phyloP scores from a whole-genome alignment of 2,113 vertebrate species.

The Pan troglodytes region NHGRI_mPanTro3-v2.1_pri NC_086016.1:29997501-29998000 shows the following conservation, averaged over 20 bases:
- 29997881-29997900: background rate
- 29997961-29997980: background rate
- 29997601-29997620: slow-evolving; percentile 64
- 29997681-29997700: background rate
- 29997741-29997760: slow-evolving; percentile 75
- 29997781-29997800: slow-evolving; percentile 36
- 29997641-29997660: slow-evolving; percentile 61
- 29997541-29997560: slow-evolving; percentile 74
- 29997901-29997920: background rate
- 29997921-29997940: background rate
- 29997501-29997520: slow-evolving; percentile 79
- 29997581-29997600: slow-evolving; percentile 65
- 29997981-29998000: background rate
- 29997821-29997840: background rate
- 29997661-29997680: slow-evolving; percentile 3
- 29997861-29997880: background rate
- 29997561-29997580: slow-evolving; percentile 73
- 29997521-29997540: slow-evolving; percentile 75
- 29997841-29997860: background rate
- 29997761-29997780: slow-evolving; percentile 56
- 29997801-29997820: background rate
- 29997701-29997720: slow-evolving; percentile 34
- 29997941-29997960: background rate
- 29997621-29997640: slow-evolving; percentile 60
- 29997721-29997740: background rate